Evolutionary conservation across 1,140 invertebrate species (phyloP).

Genomic region (Sitobion miscanthi): DNA sequence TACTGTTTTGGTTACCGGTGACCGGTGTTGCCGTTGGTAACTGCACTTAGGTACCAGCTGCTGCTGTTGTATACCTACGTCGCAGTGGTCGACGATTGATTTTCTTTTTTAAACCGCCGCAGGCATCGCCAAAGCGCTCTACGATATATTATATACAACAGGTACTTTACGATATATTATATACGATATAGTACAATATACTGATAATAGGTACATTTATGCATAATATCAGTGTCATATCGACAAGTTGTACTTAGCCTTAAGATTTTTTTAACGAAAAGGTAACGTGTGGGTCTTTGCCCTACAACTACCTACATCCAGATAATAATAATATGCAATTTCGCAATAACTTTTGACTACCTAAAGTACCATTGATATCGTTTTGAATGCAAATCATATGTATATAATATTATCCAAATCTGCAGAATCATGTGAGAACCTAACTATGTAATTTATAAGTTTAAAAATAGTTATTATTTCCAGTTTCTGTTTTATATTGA

Average conservation of each 20-base stretch:
- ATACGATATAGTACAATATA: too few species aligned
- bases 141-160: background rate
- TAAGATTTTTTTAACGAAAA: background rate
- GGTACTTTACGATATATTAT: background rate
- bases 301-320: background rate
- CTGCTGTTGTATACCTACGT: too few species aligned
- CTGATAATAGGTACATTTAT: background rate
- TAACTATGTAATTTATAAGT: background rate
- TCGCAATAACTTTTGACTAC: background rate
- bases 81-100: slow-evolving; percentile 4
- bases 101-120: background rate
- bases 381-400: too few species aligned
- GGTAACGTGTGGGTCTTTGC: too few species aligned
- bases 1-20: background rate
- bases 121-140: background rate
- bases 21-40: slow-evolving; percentile 18
- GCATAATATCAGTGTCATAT: background rate
- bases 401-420: too few species aligned
- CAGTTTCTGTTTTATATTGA: too few species aligned
- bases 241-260: background rate
- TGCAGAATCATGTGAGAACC: background rate
- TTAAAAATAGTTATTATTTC: background rate
- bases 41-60: background rate
- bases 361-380: background rate
- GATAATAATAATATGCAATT: background rate